A percentile compares a stretch with the other conserved stretches of the same genome.
phyloP scores from a whole-genome alignment of 2,113 vertebrate genomes.

The Caloenas nicobarica region DNA sequence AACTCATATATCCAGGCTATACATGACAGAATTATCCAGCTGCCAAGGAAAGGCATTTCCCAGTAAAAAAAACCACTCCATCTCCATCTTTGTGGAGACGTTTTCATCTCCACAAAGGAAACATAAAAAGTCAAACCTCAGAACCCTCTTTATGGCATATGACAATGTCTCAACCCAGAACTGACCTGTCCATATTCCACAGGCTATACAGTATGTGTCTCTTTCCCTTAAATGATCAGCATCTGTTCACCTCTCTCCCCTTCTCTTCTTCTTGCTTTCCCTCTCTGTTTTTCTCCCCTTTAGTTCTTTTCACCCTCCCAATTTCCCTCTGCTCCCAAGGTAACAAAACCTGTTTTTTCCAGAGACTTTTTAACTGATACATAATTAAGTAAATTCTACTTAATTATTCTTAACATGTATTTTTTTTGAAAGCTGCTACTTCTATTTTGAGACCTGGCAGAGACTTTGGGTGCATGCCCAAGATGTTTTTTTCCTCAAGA shows the following conservation, averaged over 20 bases:
- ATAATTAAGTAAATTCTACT: neutral
- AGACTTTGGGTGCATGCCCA: neutral
- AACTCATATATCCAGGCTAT: neutral
- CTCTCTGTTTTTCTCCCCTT: neutral
- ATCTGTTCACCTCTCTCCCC: neutral
- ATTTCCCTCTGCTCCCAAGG: neutral
- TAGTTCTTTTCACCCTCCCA: neutral
- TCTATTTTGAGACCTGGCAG: neutral
- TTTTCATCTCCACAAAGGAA: neutral
- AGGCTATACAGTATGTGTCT: rapidly evolving
- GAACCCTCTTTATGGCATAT: neutral
- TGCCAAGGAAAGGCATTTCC: neutral
- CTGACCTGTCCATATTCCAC: neutral
- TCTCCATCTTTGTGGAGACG: neutral
- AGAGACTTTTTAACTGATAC: neutral
- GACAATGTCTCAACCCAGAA: neutral
- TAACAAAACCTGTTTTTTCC: neutral
- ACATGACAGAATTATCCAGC: neutral
- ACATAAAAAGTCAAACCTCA: neutral
- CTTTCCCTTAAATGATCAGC: neutral
- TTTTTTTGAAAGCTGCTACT: neutral
- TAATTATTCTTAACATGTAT: neutral
- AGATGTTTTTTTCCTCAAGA: neutral
- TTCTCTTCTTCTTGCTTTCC: neutral
- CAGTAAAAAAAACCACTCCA: neutral